Conservation (phyloP, 35 echinoderm and acorn worm genomes). For the Holothuria glaberrima region DNA sequence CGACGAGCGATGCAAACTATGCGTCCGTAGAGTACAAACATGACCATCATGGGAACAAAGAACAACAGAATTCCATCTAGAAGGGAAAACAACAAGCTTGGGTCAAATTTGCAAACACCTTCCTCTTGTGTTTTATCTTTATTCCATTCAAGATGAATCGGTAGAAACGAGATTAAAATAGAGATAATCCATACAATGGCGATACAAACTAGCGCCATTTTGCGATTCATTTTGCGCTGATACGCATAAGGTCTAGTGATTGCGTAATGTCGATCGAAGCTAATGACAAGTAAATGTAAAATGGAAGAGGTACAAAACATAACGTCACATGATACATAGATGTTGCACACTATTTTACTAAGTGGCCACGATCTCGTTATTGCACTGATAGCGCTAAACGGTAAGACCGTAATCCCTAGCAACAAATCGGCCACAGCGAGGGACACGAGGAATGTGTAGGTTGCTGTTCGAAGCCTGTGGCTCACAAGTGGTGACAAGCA, state of each 20-base stretch:
- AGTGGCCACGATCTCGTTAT: conserved; percentile 68
- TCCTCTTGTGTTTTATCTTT: conserved; percentile 63
- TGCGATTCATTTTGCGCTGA: conserved; percentile 78
- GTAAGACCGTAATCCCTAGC: conserved; percentile 83
- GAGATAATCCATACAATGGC: conserved; percentile 82
- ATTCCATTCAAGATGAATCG: conserved; percentile 87
- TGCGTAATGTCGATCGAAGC: conserved; percentile 84
- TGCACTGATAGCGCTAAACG: conserved; percentile 76
- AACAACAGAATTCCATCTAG: conserved; percentile 92
- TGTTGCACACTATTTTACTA: conserved; percentile 73
- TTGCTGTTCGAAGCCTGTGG: conserved; percentile 73
- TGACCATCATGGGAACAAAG: conserved; percentile 81
- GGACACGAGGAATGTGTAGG: conserved; percentile 86
- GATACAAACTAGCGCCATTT: conserved; percentile 60
- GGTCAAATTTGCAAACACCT: conserved; percentile 40
- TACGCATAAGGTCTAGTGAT: conserved; percentile 85
- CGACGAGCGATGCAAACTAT: conserved; percentile 78
- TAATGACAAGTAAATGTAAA: conserved; percentile 85
- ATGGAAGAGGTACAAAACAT: conserved; percentile 95
- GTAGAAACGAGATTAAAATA: conserved; percentile 79
- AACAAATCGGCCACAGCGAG: conserved; percentile 82
- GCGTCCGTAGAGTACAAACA: conserved; percentile 75
- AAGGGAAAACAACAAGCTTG: conserved; percentile 66
- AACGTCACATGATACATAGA: conserved; percentile 94
- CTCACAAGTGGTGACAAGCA: conserved; percentile 85